phyloP scores from a whole-genome alignment of 2,888 invertebrate genomes.

The Mesopsocus fuscifrons region DNA sequence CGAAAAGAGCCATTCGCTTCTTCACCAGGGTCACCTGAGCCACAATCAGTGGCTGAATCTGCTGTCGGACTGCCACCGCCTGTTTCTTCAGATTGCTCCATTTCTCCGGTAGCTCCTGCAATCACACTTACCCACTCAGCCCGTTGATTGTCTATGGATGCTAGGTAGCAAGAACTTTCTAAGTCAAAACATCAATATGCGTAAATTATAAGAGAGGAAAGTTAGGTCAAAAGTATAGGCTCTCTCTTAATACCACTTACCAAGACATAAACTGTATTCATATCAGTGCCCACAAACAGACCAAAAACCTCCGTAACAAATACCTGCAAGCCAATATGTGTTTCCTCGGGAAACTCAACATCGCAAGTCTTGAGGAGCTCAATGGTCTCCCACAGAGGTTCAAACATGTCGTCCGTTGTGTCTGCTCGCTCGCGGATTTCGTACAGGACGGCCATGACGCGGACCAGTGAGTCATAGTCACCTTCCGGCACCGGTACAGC shows the following conservation, averaged over 20 bases:
- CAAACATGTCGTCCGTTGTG: slow-evolving; percentile 75
- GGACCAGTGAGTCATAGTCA: slow-evolving; percentile 67
- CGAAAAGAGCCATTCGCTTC: slow-evolving; percentile 61
- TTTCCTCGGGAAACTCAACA: slow-evolving; percentile 69
- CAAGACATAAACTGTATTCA: no score
- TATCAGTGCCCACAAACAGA: no score
- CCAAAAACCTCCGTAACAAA: no score
- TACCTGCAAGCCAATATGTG: slow-evolving; percentile 47
- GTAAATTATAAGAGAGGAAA: slow-evolving; percentile 7
- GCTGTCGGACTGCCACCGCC: slow-evolving; percentile 63
- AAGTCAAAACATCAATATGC: slow-evolving; percentile 15
- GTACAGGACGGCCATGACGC: slow-evolving; percentile 64
- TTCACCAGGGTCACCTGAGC: slow-evolving; percentile 75
- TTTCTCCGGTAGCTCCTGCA: slow-evolving; percentile 65
- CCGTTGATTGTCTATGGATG: slow-evolving; percentile 12
- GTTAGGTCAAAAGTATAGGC: slow-evolving; percentile 1
- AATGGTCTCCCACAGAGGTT: slow-evolving; percentile 69
- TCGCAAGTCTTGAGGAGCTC: slow-evolving; percentile 66
- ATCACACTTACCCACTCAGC: no score
- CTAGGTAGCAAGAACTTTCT: slow-evolving; percentile 18
- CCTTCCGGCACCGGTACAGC: slow-evolving; percentile 55
- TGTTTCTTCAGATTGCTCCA: slow-evolving; percentile 76
- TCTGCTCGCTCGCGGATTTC: slow-evolving; percentile 57
- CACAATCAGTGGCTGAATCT: slow-evolving; percentile 72
- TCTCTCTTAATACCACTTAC: no score